A percentile compares a stretch with the other conserved stretches of the same genome.
These are phyloP conservation scores for Montipora efflorescens DNA, from an alignment of 64 coral and sea anemone genomes.

Conservation along the genomic window DNA sequence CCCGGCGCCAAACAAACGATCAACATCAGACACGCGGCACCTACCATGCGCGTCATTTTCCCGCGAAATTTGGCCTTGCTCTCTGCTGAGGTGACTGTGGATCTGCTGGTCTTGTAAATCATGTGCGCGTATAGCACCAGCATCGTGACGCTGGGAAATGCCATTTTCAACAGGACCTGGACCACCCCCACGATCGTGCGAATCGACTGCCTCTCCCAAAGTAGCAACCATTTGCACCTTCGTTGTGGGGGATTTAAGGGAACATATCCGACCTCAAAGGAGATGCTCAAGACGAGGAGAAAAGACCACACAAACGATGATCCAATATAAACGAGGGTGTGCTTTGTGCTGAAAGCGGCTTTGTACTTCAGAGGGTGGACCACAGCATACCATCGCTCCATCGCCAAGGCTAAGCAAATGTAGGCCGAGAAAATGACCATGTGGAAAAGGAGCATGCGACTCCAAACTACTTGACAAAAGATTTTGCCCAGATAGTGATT, in stretches of 20 bases:
- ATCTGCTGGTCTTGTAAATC: neutral
- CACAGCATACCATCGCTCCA: constrained; percentile 31
- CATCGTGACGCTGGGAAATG: constrained; percentile 8
- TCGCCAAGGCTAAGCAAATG: constrained; percentile 6
- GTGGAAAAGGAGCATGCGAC: constrained; percentile 22
- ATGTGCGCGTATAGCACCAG: constrained; percentile 16
- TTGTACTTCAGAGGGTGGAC: neutral
- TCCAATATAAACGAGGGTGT: neutral
- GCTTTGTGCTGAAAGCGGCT: neutral
- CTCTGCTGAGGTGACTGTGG: neutral
- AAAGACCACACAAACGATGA: constrained; percentile 1
- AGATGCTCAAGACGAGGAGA: neutral
- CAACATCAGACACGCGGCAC: neutral
- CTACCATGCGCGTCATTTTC: constrained; percentile 32
- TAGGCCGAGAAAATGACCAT: constrained; percentile 31
- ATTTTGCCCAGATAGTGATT: neutral
- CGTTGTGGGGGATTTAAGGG: neutral
- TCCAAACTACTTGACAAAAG: neutral
- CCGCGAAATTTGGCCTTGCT: constrained; percentile 42
- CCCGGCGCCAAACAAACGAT: constrained; percentile 6
- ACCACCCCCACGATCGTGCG: neutral
- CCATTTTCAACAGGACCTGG: constrained; percentile 16
- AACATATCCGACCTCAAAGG: constrained; percentile 3
- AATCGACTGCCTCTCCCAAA: neutral
- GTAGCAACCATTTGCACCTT: neutral